These are phyloP conservation scores for Chrysodeixis includens DNA, from an alignment of 2,888 invertebrate genomes.

Conservation along the genomic window DNA sequence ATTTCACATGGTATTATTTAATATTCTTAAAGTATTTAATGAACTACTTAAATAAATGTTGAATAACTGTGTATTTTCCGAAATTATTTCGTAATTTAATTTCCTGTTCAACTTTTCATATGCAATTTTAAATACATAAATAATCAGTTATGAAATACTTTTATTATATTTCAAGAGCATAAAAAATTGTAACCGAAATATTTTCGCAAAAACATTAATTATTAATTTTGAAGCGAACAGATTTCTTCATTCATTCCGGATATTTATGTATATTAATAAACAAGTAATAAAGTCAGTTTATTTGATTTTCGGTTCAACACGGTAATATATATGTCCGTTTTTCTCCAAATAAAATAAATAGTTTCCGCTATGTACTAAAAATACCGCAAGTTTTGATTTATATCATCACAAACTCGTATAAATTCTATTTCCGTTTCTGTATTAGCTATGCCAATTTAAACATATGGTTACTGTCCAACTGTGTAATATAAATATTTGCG, in stretches of 20 bases:
- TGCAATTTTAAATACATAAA: too few species aligned
- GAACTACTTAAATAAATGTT: too few species aligned
- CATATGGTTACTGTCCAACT: slow-evolving; percentile 49
- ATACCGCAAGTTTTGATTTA: slow-evolving; percentile 44
- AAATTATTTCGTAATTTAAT: too few species aligned
- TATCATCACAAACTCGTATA: slow-evolving; percentile 31
- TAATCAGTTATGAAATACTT: background rate
- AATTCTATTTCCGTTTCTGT: slow-evolving; percentile 34
- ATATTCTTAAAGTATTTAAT: too few species aligned
- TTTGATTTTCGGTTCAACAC: slow-evolving; percentile 12
- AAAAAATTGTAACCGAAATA: background rate
- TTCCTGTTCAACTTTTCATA: too few species aligned
- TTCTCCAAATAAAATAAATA: slow-evolving; percentile 39
- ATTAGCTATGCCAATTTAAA: slow-evolving; percentile 45
- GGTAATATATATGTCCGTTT: slow-evolving; percentile 10
- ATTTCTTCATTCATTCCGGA: background rate
- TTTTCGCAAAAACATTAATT: slow-evolving; percentile 1
- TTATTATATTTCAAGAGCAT: background rate
- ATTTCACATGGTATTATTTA: too few species aligned
- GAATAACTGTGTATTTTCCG: too few species aligned
- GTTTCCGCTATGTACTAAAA: slow-evolving; percentile 26
- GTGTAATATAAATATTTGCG: slow-evolving; percentile 47
- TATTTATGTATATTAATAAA: background rate
- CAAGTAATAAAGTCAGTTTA: slow-evolving; percentile 1
- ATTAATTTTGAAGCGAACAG: background rate